Conservation (phyloP, 2,797 vertebrate species). For the Lithobates sylvaticus region DNA sequence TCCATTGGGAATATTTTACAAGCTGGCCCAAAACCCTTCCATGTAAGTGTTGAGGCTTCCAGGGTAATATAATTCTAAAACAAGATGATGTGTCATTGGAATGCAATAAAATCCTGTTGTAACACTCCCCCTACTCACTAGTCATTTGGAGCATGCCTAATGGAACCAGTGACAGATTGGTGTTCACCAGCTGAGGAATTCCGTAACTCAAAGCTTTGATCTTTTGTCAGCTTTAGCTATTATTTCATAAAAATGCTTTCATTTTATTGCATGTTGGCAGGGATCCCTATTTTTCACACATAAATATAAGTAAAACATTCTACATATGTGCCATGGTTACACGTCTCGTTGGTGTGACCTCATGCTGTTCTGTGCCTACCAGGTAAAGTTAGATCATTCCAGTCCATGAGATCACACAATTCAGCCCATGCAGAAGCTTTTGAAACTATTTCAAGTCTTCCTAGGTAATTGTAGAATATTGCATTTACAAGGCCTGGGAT, state of each 20-base stretch:
- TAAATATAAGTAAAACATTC: constrained; percentile 20
- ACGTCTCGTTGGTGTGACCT: constrained; percentile 22
- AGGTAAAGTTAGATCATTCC: constrained; percentile 23
- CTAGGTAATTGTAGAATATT: no score
- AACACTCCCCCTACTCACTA: constrained; percentile 68
- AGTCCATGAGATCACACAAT: not conserved
- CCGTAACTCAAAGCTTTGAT: constrained; percentile 31
- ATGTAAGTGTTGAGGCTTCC: constrained; percentile 49
- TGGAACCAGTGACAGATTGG: constrained; percentile 69
- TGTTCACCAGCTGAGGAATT: constrained; percentile 44
- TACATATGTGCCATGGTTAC: constrained; percentile 14
- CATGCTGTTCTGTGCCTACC: constrained; percentile 13
- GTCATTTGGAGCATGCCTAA: constrained; percentile 69
- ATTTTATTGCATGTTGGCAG: constrained; percentile 41
- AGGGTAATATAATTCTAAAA: constrained; percentile 60
- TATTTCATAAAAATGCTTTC: constrained; percentile 27
- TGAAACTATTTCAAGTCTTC: no score
- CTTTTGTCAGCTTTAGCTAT: constrained; percentile 36
- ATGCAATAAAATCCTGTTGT: constrained; percentile 68
- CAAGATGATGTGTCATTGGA: constrained; percentile 71
- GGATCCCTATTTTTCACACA: not conserved
- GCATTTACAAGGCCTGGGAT: no score
- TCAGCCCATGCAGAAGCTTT: not conserved
- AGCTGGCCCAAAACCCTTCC: constrained; percentile 61
- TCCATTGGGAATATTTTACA: constrained; percentile 2